Evolutionary conservation across 2,888 invertebrate genomes (phyloP).

Genomic region (Daptonema setosum): DNA sequence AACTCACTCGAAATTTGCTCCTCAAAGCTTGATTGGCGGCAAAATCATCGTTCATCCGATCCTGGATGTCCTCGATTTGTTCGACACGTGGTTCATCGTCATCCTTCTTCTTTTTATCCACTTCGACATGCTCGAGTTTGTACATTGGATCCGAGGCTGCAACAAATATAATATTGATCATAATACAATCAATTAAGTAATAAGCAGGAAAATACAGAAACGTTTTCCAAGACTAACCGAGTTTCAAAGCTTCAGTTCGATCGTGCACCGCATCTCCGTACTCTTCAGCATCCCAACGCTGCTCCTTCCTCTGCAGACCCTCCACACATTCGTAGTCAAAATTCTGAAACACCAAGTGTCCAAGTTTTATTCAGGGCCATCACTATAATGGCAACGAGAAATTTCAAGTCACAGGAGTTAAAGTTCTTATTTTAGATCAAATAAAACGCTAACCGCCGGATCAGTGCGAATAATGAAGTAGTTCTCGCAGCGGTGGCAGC

Average conservation of each 20-base stretch:
- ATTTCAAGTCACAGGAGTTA: too few relatives aligned
- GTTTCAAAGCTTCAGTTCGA: not conserved
- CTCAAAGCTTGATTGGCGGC: slow-evolving; percentile 64
- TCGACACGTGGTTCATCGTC: slow-evolving; percentile 50
- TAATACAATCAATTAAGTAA: too few relatives aligned
- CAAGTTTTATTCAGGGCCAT: too few relatives aligned
- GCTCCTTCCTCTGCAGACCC: slow-evolving; percentile 85
- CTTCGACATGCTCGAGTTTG: slow-evolving; percentile 70
- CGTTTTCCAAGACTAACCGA: too few relatives aligned
- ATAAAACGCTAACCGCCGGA: slow-evolving; percentile 50
- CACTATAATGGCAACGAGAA: too few relatives aligned
- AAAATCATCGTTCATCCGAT: slow-evolving; percentile 74
- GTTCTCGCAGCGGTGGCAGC: slow-evolving; percentile 89
- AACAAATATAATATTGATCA: too few relatives aligned
- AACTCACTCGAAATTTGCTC: slow-evolving; percentile 54
- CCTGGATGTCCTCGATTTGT: slow-evolving; percentile 49
- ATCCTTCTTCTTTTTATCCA: slow-evolving; percentile 50
- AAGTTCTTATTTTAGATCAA: too few relatives aligned
- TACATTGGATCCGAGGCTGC: slow-evolving; percentile 33
- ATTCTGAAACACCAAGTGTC: slow-evolving; percentile 43
- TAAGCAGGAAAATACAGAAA: too few relatives aligned
- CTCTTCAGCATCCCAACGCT: slow-evolving; percentile 86
- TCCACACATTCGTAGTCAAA: slow-evolving; percentile 82
- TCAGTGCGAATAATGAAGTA: slow-evolving; percentile 95
- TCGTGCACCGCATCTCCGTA: slow-evolving; percentile 43